Conservation (phyloP, 2,113 vertebrate genomes). For the Pygoscelis adeliae region DNA sequence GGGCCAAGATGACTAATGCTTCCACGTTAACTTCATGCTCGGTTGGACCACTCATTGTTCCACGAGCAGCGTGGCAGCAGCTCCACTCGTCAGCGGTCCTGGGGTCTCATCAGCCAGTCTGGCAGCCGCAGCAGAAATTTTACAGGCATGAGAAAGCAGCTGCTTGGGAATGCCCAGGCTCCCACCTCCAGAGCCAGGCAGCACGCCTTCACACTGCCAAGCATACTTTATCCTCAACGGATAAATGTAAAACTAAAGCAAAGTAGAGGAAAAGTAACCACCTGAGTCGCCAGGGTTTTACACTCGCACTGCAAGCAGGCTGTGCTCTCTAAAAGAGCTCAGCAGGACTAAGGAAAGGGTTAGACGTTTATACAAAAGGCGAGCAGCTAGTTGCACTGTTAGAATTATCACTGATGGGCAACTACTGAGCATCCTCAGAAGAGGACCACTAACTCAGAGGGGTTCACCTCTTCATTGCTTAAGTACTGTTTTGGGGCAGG, state of each 20-base stretch:
- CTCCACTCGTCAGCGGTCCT: fast-evolving
- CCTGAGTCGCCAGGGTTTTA: fast-evolving
- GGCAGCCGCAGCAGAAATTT: not conserved
- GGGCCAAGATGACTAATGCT: not conserved
- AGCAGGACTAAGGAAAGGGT: fast-evolving
- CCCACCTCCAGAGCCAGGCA: not conserved
- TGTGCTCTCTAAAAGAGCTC: fast-evolving
- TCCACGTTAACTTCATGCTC: fast-evolving
- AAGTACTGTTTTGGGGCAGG: not conserved
- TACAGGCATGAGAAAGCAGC: fast-evolving
- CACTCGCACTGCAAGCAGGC: fast-evolving
- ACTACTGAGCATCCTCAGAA: not conserved
- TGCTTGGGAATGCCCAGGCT: not conserved
- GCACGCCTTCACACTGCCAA: fast-evolving
- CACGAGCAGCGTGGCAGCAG: not conserved
- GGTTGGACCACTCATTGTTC: fast-evolving
- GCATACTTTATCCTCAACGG: fast-evolving
- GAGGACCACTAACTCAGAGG: not conserved
- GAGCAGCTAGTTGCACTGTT: fast-evolving
- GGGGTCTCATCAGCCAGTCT: fast-evolving
- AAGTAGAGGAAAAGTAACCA: not conserved
- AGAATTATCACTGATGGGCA: fast-evolving
- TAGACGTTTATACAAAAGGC: fast-evolving
- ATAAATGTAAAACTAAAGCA: fast-evolving
- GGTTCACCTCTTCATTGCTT: fast-evolving